A percentile compares a stretch with the other conserved stretches of the same genome.
Evolutionary conservation across 2,888 invertebrate genomes (phyloP).

Genomic region (Carcina quercana): DNA sequence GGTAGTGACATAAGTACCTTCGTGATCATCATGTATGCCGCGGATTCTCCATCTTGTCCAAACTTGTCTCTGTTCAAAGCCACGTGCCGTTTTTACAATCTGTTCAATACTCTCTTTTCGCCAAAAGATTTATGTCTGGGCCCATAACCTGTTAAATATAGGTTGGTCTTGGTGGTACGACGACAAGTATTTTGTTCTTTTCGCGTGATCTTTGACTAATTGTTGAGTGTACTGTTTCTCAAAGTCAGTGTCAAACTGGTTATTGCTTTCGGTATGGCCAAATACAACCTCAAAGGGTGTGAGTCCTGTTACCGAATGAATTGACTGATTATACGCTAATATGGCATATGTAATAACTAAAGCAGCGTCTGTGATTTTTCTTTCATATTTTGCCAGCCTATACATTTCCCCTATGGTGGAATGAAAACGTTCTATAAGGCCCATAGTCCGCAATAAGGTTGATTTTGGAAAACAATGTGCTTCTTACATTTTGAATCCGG

Average conservation of each 20-base stretch:
- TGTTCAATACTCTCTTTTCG: no score
- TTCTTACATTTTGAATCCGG: constrained; percentile 9
- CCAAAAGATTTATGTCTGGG: no score
- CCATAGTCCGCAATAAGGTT: constrained; percentile 7
- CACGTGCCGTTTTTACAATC: no score
- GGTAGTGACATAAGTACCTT: no score
- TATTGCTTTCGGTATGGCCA: constrained; percentile 19
- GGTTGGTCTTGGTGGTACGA: no score
- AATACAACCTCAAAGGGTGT: constrained; percentile 22
- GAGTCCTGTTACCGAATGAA: constrained; percentile 17
- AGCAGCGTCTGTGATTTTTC: constrained; percentile 16
- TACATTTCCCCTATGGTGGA: constrained; percentile 14
- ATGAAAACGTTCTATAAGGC: constrained; percentile 14
- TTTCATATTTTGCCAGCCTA: constrained; percentile 14
- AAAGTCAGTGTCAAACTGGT: constrained; percentile 16
- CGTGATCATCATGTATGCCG: no score
- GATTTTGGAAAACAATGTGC: constrained; percentile 5
- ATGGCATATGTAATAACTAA: constrained; percentile 21
- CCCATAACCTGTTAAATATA: no score
- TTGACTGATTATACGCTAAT: constrained; percentile 22
- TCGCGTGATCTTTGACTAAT: constrained; percentile 20
- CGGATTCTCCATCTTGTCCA: no score
- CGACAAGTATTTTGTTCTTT: constrained; percentile 15
- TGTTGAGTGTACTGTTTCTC: constrained; percentile 18
- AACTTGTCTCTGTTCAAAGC: no score